Conservation (phyloP, 2,888 invertebrate genomes). For the Conops quadrifasciatus region DNA sequence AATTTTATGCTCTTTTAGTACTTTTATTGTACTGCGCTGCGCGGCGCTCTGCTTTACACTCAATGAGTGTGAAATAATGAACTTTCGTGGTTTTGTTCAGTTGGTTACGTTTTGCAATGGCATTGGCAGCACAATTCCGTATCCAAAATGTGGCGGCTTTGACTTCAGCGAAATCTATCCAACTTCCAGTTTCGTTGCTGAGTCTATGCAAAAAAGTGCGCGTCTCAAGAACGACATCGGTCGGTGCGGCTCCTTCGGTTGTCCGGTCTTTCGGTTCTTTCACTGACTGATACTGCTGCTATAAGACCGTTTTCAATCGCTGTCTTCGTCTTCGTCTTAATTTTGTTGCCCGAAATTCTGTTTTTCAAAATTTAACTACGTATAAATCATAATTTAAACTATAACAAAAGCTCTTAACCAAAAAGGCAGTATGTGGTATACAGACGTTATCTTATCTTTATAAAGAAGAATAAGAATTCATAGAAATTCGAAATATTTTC, state of each 20-base stretch:
- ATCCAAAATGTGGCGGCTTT: conserved; percentile 37
- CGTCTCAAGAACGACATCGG: conserved; percentile 33
- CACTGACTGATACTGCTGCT: conserved; percentile 17
- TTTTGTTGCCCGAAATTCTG: neutral
- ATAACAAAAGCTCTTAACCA: conserved; percentile 20
- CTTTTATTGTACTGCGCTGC: neutral
- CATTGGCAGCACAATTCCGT: conserved; percentile 54
- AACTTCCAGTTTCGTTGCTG: conserved; percentile 61
- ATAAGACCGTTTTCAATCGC: conserved; percentile 11
- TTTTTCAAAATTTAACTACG: neutral
- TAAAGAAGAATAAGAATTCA: neutral
- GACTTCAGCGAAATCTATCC: conserved; percentile 35
- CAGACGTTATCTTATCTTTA: neutral
- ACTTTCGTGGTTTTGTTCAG: conserved; percentile 36
- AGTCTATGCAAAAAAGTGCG: conserved; percentile 62
- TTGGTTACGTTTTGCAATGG: conserved; percentile 2
- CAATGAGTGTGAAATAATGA: conserved; percentile 24
- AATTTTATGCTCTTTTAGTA: neutral
- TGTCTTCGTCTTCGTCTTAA: neutral
- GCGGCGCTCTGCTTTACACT: conserved; percentile 10
- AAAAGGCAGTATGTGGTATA: conserved; percentile 7
- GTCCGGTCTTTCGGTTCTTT: conserved; percentile 32
- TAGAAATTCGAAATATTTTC: neutral
- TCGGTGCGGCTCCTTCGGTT: conserved; percentile 29
- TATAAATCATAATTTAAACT: conserved; percentile 11